Evolutionary conservation across 92 coral and sea anemone species (phyloP).

Genomic region (Meandrina meandrites): DNA sequence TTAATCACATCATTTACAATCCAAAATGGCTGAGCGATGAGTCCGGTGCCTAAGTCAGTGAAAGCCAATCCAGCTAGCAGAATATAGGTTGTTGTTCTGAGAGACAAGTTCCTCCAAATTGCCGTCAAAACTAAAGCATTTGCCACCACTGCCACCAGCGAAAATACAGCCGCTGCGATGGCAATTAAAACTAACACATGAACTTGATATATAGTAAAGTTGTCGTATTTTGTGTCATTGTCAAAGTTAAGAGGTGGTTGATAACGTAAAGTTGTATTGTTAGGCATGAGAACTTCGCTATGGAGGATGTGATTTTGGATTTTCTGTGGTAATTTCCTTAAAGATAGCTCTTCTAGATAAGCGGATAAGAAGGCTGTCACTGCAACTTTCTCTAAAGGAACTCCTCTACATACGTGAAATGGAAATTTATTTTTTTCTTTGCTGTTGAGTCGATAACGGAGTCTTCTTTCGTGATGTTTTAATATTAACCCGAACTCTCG

Average conservation of each 20-base stretch:
- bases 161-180: neutral
- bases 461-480: too few relatives aligned
- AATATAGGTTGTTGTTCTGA: slow-evolving; percentile 38
- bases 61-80: slow-evolving; percentile 37
- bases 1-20: neutral
- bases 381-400: too few relatives aligned
- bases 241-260: too few relatives aligned
- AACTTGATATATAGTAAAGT: too few relatives aligned
- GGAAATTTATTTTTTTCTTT: too few relatives aligned
- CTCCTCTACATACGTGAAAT: too few relatives aligned
- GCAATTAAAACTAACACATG: neutral
- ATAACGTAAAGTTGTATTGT: neutral
- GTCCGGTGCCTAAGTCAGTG: slow-evolving; percentile 31
- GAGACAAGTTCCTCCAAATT: slow-evolving; percentile 19
- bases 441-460: too few relatives aligned
- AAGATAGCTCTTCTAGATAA: too few relatives aligned
- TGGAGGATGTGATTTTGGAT: neutral
- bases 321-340: too few relatives aligned
- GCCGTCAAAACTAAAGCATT: slow-evolving; percentile 21
- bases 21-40: slow-evolving; percentile 22
- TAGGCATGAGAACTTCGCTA: neutral
- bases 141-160: slow-evolving; percentile 22
- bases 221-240: neutral
- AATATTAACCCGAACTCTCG: too few relatives aligned
- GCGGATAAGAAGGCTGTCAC: too few relatives aligned